Evolutionary conservation across 2,888 invertebrate genomes (phyloP).

Genomic region (Apeira syringaria): DNA sequence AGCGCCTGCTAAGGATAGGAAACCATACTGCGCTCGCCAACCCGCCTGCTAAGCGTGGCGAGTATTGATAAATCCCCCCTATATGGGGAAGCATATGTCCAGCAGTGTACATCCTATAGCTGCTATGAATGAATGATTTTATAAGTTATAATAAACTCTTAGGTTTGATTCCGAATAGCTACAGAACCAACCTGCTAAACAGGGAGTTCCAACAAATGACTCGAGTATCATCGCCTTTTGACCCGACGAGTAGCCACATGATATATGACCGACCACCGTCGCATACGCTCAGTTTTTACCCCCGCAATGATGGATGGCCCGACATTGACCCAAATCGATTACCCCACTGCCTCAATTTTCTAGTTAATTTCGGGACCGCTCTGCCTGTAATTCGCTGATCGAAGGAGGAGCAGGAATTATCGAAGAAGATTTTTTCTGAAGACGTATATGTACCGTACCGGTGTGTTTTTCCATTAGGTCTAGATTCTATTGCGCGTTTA

Average conservation of each 20-base stretch:
- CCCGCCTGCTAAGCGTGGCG: no score
- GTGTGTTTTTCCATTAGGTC: no score
- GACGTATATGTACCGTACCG: neutral
- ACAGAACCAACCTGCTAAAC: no score
- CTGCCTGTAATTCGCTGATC: conserved; percentile 16
- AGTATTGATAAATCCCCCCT: no score
- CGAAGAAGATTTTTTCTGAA: conserved; percentile 4
- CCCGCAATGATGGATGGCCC: conserved; percentile 55
- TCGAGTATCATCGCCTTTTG: conserved; percentile 25
- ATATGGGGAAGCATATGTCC: no score
- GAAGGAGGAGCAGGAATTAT: conserved; percentile 2
- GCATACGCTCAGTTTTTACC: conserved; percentile 32
- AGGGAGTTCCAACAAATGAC: conserved; percentile 2
- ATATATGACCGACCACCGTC: conserved; percentile 46
- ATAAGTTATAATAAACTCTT: no score
- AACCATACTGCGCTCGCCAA: no score
- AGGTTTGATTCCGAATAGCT: no score
- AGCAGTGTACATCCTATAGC: no score
- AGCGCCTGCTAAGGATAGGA: no score
- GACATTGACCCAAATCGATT: conserved; percentile 65
- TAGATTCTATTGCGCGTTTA: no score
- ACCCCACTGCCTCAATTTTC: conserved; percentile 34
- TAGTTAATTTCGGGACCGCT: conserved; percentile 24
- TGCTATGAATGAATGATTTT: no score
- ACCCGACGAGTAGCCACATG: conserved; percentile 52